Evolutionary conservation across 2,113 vertebrate species (phyloP).

Genomic region (Microtus ochrogaster): DNA sequence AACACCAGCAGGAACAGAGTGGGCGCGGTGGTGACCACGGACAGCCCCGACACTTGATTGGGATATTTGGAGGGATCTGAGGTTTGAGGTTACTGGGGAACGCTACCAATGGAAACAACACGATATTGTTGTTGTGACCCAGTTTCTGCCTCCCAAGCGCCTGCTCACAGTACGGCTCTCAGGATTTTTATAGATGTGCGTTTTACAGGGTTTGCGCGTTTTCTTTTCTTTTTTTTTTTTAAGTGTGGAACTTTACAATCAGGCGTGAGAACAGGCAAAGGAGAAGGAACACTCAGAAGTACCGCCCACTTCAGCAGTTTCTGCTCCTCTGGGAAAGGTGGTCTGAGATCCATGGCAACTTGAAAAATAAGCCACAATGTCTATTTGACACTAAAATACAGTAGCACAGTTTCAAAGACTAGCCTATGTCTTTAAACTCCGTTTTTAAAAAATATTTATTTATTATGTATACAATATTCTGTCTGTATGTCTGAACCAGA

Average conservation of each 20-base stretch:
- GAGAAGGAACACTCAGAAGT: constrained; percentile 4
- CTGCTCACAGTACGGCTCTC: background rate
- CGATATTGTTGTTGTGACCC: background rate
- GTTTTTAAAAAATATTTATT: no score
- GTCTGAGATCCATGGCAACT: background rate
- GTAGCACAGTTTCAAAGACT: background rate
- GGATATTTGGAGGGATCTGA: background rate
- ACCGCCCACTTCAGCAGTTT: background rate
- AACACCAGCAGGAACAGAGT: background rate
- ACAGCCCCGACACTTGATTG: background rate
- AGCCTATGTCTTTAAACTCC: background rate
- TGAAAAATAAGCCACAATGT: constrained; percentile 33
- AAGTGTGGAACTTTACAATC: background rate
- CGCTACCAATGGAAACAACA: background rate
- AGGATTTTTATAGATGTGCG: background rate
- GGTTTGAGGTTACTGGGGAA: background rate
- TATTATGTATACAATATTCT: no score
- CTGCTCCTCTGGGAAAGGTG: constrained; percentile 27
- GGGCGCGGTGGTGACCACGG: background rate
- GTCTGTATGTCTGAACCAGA: no score
- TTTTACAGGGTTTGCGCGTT: background rate
- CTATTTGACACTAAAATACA: background rate
- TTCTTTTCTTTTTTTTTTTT: no score
- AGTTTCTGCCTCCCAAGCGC: background rate
- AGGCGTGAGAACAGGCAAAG: constrained; percentile 7